These are phyloP conservation scores for Zygothrica quintamaculata DNA, from an alignment of 2,888 invertebrate species.

Conservation along the genomic window DNA sequence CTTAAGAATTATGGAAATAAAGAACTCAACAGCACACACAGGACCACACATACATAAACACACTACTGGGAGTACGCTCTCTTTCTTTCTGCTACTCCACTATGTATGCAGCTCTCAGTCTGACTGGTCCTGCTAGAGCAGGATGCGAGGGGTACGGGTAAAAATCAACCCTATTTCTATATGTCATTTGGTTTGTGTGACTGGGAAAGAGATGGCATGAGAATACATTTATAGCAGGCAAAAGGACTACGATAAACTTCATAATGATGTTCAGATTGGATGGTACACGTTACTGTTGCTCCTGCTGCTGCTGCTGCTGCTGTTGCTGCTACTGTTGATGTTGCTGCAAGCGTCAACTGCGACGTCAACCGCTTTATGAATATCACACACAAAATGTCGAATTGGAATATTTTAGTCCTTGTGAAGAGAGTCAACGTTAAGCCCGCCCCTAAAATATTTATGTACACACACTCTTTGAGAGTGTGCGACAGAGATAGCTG, in stretches of 20 bases:
- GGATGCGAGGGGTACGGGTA: conserved; percentile 35
- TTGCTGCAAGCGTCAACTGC: conserved; percentile 17
- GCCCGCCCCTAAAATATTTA: conserved; percentile 84
- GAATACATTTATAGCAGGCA: conserved; percentile 48
- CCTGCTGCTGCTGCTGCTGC: conserved; percentile 31
- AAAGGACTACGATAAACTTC: conserved; percentile 68
- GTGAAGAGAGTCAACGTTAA: conserved; percentile 55
- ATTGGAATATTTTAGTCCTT: conserved; percentile 74
- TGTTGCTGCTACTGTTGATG: conserved; percentile 44
- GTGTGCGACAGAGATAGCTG: conserved; percentile 2
- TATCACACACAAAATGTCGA: conserved; percentile 83
- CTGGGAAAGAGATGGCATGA: conserved; percentile 59
- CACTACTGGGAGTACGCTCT: too few species aligned
- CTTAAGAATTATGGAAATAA: conserved; percentile 82
- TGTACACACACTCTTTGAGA: conserved; percentile 44
- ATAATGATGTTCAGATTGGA: conserved; percentile 73
- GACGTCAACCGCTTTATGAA: conserved; percentile 71
- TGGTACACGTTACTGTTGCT: conserved; percentile 40
- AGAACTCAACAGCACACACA: conserved; percentile 45
- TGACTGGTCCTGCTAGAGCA: conserved; percentile 44
- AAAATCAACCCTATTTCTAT: conserved; percentile 42
- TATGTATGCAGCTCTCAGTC: conserved; percentile 13
- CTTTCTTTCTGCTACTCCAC: not conserved
- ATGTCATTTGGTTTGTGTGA: conserved; percentile 33
- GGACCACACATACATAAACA: too few species aligned